Base-by-base conservation (phyloP, 2,888 invertebrate species). In the Drosophila kambysellisi region DNA sequence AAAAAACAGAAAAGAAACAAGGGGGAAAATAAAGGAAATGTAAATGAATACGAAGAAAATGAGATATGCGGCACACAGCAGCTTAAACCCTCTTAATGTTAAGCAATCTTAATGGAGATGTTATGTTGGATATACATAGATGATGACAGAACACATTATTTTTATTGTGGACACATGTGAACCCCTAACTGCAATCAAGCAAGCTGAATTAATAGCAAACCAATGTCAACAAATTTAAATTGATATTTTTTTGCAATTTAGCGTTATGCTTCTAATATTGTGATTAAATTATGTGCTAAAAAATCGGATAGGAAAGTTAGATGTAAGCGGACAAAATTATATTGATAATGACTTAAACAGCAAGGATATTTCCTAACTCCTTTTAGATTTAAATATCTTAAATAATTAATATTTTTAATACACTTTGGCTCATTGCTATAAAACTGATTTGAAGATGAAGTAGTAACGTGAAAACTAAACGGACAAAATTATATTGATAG, bases 11-110 rank as follows among this genome's bases (percentile, higher is more conserved):
- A n/a, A 41, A 15, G 25, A 46, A 25, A 15, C 25, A 25, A 4
- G 15, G 5, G 46, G 46, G 7, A 20, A 30, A 50, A 20, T 32
- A 25, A 35, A 29, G 25, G 35, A 35, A 56, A 57, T 46, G 61
- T 57, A 72, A 81, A 63, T 51, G 50, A 70, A 33, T 43, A 58
- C 48, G 54, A 58, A 35, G 54, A 20, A 66, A 53, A 50, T 25
- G n/a, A 29, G 41, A 54, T 35, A 39, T 41, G 57, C 20, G 11
- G n/a, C 56, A 52, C 39, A 4, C n/a, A 25, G 5, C n/a, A 60
- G 17, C 15, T 29, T 20, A 51, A 37, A 48, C 33, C 25, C 32
- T 35, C 30, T 20, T 20, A 17, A 39, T 48, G n/a, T 37, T 37
- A 15, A 53, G n/a, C 30, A 35, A 46, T 37, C 37, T 53, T 30